phyloP scores from a whole-genome alignment of 2,797 vertebrate genomes.

The Acridotheres tristis region DNA sequence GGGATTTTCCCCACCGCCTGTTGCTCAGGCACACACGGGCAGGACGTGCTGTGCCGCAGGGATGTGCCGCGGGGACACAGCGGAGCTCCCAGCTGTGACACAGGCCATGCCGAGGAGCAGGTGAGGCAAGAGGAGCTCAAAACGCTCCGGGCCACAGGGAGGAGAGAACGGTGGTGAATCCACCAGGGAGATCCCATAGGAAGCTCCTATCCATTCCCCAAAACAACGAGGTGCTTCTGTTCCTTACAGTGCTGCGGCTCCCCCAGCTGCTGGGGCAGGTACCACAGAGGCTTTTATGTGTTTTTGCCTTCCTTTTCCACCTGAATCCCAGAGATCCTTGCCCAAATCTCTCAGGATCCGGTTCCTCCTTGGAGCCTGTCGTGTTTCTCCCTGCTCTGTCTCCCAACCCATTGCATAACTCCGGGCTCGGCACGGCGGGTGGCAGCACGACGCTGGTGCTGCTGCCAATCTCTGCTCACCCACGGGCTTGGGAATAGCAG shows the following conservation, averaged over 20 bases:
- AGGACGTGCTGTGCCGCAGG: background rate
- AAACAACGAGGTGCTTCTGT: rapidly evolving
- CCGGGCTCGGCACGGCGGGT: background rate
- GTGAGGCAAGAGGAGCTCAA: background rate
- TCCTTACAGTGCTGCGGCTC: rapidly evolving
- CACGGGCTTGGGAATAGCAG: background rate
- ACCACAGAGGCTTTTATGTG: background rate
- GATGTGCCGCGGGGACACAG: rapidly evolving
- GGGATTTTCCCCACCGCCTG: background rate
- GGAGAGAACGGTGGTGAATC: background rate
- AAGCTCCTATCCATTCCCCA: background rate
- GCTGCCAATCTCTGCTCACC: background rate
- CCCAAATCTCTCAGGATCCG: background rate
- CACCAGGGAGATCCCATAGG: rapidly evolving
- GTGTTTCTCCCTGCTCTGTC: background rate
- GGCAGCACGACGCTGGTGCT: background rate
- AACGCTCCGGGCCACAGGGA: background rate
- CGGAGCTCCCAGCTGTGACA: background rate
- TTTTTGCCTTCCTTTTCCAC: background rate
- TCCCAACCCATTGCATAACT: background rate
- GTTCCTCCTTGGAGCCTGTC: background rate
- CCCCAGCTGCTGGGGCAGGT: background rate
- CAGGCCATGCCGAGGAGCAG: background rate
- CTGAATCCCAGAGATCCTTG: background rate
- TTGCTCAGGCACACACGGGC: background rate